These are phyloP conservation scores for Drosophila hawaiiensis DNA, from an alignment of 2,888 invertebrate genomes.

Conservation along the genomic window DNA sequence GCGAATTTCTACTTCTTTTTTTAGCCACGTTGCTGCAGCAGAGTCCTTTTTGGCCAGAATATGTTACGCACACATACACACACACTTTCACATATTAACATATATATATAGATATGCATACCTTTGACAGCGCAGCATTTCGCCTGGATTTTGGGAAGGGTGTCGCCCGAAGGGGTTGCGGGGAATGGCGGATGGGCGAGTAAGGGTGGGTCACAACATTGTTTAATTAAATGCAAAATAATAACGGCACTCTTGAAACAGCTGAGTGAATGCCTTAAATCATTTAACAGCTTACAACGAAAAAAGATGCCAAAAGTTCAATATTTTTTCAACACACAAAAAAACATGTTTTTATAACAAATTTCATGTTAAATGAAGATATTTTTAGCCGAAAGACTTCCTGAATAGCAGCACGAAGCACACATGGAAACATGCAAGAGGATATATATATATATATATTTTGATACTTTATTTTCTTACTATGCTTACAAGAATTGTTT, in stretches of 20 bases:
- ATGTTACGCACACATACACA: constrained; percentile 2
- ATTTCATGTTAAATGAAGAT: background rate
- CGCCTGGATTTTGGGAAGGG: background rate
- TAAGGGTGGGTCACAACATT: constrained; percentile 52
- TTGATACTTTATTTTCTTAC: background rate
- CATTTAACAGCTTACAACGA: constrained; percentile 27
- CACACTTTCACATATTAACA: constrained; percentile 4
- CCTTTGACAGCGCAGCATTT: constrained; percentile 44
- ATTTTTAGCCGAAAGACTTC: too few relatives aligned
- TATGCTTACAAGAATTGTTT: background rate
- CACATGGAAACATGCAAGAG: background rate
- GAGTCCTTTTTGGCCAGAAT: constrained; percentile 19
- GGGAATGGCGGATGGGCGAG: background rate
- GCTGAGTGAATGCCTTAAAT: constrained; percentile 43
- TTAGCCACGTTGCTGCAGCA: constrained; percentile 19
- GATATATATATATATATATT: background rate
- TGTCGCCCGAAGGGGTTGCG: background rate
- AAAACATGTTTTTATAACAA: background rate
- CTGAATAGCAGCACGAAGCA: background rate
- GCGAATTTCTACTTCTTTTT: constrained; percentile 9
- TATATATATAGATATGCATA: constrained; percentile 18
- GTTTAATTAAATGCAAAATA: constrained; percentile 69
- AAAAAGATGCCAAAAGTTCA: background rate
- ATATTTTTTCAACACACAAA: background rate
- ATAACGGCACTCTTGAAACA: constrained; percentile 22